Evolutionary conservation across 23 tunicate species (phyloP), one percentile per base, ranked within the genome.

Genomic region (Diplosoma virens): DNA sequence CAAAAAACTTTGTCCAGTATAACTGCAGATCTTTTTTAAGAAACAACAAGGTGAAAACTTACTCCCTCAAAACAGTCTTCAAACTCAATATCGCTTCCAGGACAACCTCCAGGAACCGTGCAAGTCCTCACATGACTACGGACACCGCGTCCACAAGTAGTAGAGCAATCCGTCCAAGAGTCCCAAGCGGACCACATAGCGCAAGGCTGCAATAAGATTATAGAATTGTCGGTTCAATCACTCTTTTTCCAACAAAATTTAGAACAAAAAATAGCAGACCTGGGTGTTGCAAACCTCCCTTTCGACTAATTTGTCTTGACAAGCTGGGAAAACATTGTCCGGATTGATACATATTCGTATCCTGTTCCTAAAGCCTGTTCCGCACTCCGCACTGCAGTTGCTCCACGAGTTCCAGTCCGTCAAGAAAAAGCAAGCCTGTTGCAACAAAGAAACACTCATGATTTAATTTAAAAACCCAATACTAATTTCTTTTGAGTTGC

Each of bases 101-200:
- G 46, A 52, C 89, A 84, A 3, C 29, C 89, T 30, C 67, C 78
- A 4, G 18, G 47, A 29, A 71, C 59, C 5, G 86, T 74, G 81
- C 96, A 89, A 2, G 71, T 59, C 27, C 96, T 47, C 20, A 58
- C 35, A 61, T 78, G 96, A 0, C 77, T 53, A 24, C 82, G 74
- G 20, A 78, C 70, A 9, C 96, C 96, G 25, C 82, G 72, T 5
- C 96, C 96, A 64, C 96, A 89, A 16, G 84, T 72, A 22, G 74
- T 18, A 76, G 67, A 35, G 76, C 96, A 89, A 3, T 32, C 80
- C 6, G 76, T 37, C 96, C 96, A 89, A 6, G 79, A 16, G 20
- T 59, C 84, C 96, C 96, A 89, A 9, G 83, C 34, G 1, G 71
- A 31, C 88, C 88, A 89, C 69, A 72, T 33, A 25, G 96, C 80